Conservation (phyloP, 2,797 vertebrate genomes). For the Novumbra hubbsi region DNA sequence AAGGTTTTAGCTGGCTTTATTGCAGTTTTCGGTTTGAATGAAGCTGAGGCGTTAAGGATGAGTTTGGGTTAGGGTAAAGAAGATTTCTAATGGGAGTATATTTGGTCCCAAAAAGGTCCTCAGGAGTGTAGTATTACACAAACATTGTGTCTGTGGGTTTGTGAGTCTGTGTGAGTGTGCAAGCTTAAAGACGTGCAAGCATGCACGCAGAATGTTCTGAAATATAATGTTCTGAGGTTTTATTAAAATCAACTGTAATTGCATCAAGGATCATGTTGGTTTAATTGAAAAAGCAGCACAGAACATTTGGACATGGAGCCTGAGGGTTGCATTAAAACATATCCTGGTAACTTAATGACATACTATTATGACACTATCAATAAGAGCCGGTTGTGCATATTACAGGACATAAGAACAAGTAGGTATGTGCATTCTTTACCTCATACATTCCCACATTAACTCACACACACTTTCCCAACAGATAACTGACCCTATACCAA, state of each 20-base stretch:
- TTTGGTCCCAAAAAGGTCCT: no score
- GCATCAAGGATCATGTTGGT: background rate
- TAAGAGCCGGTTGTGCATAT: background rate
- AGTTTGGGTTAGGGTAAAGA: no score
- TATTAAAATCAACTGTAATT: background rate
- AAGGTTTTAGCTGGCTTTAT: no score
- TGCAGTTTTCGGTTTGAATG: no score
- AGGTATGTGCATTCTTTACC: background rate
- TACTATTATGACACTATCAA: background rate
- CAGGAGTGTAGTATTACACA: no score
- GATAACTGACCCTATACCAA: no score
- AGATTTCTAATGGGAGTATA: no score
- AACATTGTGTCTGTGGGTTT: no score
- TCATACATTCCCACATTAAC: background rate
- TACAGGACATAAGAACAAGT: background rate
- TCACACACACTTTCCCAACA: background rate
- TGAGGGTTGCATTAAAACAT: background rate
- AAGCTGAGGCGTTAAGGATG: no score
- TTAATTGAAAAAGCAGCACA: background rate
- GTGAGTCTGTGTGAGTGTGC: no score
- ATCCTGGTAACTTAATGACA: background rate
- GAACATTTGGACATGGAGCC: background rate
- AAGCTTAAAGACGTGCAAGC: no score
- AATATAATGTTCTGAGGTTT: background rate
- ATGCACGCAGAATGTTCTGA: background rate